phyloP scores from a whole-genome alignment of 2,797 vertebrate species.

The Myiotriccus ornatus region DNA sequence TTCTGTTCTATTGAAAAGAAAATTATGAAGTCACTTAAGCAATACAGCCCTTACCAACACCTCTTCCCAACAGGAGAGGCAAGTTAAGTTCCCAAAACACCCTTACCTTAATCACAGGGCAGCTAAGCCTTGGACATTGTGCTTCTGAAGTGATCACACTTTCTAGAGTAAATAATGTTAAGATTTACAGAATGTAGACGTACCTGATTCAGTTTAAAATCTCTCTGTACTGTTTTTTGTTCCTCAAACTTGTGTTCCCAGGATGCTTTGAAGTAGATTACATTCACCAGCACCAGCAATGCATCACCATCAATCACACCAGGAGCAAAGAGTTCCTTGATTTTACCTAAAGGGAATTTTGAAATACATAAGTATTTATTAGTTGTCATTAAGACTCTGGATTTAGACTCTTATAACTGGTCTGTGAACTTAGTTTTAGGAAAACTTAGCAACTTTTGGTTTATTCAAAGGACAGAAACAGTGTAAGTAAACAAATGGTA shows the following conservation, averaged over 20 bases:
- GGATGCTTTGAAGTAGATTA: slow-evolving; percentile 91
- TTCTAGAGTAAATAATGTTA: not conserved
- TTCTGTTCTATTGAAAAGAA: slow-evolving; percentile 57
- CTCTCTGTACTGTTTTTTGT: slow-evolving; percentile 79
- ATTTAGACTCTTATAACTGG: not conserved
- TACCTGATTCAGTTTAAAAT: slow-evolving; percentile 85
- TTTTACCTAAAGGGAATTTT: slow-evolving; percentile 81
- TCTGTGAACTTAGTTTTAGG: not conserved
- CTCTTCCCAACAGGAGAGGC: not conserved
- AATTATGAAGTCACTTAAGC: not conserved
- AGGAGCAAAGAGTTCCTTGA: slow-evolving; percentile 82
- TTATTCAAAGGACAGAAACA: not conserved
- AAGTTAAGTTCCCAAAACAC: not conserved
- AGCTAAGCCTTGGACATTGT: not conserved
- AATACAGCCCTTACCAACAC: not conserved
- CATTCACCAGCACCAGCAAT: slow-evolving; percentile 86
- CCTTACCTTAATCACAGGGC: not conserved
- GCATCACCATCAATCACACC: slow-evolving; percentile 73
- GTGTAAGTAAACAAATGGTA: not conserved
- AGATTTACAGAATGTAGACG: not conserved
- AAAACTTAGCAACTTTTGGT: not conserved
- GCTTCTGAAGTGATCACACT: not conserved
- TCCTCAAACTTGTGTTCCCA: slow-evolving; percentile 84
- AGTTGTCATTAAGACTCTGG: not conserved
- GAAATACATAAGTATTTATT: not conserved